Conservation (phyloP, 2,797 vertebrate genomes). For the Sebastes taczanowskii region DNA sequence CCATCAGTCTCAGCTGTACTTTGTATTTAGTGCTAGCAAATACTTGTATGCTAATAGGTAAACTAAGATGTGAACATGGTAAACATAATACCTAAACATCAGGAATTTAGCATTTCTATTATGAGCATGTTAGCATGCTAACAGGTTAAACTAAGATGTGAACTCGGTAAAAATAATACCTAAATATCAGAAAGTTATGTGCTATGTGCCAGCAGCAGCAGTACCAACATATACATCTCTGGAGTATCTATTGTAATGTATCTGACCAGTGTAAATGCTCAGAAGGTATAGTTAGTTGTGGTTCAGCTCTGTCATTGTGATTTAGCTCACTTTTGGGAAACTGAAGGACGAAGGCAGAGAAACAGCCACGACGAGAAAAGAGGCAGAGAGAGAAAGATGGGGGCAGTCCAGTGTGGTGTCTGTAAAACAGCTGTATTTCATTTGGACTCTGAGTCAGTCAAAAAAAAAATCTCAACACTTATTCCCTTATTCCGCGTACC, state of each 20-base stretch:
- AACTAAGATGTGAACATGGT: too few relatives aligned
- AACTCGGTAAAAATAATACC: too few relatives aligned
- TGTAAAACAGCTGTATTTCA: constrained; percentile 78
- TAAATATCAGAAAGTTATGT: too few relatives aligned
- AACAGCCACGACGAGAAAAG: not conserved
- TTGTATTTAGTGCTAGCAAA: not conserved
- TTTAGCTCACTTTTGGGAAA: not conserved
- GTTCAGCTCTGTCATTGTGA: not conserved
- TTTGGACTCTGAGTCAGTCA: constrained; percentile 72
- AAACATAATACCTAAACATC: too few relatives aligned
- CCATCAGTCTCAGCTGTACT: not conserved
- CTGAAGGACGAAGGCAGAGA: not conserved
- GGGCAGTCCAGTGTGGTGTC: constrained; percentile 49
- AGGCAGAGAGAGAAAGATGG: constrained; percentile 17
- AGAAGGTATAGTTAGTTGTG: not conserved
- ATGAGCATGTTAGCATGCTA: too few relatives aligned
- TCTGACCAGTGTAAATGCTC: not conserved
- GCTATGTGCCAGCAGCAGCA: not conserved
- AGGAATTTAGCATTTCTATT: too few relatives aligned
- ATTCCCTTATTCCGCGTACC: constrained; percentile 71
- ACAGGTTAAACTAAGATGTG: too few relatives aligned
- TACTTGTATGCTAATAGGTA: not conserved
- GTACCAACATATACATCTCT: not conserved
- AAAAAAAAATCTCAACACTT: constrained; percentile 62
- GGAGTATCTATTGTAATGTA: not conserved